Conservation (phyloP, 2,888 invertebrate species). For the Galerucella calmariensis region DNA sequence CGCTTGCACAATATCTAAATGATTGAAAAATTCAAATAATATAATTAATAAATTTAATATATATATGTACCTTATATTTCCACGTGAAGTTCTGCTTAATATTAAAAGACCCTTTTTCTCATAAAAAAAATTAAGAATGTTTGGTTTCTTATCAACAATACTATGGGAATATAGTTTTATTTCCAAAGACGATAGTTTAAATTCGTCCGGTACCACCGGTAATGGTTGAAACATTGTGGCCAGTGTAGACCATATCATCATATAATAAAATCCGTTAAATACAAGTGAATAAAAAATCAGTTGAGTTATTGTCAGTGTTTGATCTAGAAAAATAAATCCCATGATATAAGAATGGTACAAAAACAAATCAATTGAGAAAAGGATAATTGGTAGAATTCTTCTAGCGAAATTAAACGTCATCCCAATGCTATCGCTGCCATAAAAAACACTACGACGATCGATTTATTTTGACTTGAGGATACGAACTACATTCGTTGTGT, state of each 20-base stretch:
- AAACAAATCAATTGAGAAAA: constrained; percentile 10
- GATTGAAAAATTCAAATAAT: not conserved
- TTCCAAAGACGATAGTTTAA: constrained; percentile 18
- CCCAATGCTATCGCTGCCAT: not conserved
- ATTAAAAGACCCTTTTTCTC: constrained; percentile 19
- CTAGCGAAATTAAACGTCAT: not conserved
- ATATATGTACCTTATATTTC: constrained; percentile 14
- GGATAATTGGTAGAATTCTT: constrained; percentile 20
- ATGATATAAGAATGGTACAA: constrained; percentile 27
- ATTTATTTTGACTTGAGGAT: not conserved
- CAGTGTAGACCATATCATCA: constrained; percentile 26
- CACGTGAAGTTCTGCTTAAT: constrained; percentile 14
- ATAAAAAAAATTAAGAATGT: constrained; percentile 19
- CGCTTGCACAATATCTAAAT: constrained; percentile 53
- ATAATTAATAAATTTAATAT: not conserved
- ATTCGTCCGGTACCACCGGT: constrained; percentile 15
- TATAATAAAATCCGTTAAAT: constrained; percentile 21
- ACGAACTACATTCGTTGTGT: no score
- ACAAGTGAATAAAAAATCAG: constrained; percentile 2
- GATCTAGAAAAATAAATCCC: constrained; percentile 17
- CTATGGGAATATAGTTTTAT: constrained; percentile 18
- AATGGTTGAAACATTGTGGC: constrained; percentile 25
- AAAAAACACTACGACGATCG: not conserved
- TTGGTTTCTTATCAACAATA: constrained; percentile 15
- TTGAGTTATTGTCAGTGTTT: not conserved